Evolutionary conservation across 2,888 invertebrate genomes (phyloP).

Genomic region (Seira musarum): DNA sequence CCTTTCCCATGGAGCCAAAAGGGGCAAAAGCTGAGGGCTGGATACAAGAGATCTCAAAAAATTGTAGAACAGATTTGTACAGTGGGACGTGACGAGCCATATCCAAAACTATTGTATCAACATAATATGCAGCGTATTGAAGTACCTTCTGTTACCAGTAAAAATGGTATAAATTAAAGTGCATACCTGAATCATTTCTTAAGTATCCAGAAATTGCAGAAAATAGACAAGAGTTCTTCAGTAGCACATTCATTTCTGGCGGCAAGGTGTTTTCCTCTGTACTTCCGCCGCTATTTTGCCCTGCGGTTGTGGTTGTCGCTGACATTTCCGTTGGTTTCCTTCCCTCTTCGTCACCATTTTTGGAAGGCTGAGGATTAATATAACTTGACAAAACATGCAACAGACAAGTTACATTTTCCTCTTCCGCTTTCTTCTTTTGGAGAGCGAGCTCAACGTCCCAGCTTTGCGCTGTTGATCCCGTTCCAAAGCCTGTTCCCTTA

Average conservation of each 20-base stretch:
- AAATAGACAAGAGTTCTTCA: constrained; percentile 87
- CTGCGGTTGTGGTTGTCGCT: constrained; percentile 12
- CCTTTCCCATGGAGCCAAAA: constrained; percentile 77
- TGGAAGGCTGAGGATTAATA: constrained; percentile 79
- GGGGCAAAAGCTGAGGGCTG: constrained; percentile 76
- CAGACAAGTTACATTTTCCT: constrained; percentile 92
- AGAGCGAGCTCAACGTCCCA: constrained; percentile 98
- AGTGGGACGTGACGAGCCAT: constrained; percentile 97
- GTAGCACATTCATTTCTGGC: constrained; percentile 81
- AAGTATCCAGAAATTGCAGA: constrained; percentile 92
- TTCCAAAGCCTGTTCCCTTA: constrained; percentile 97
- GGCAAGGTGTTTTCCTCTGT: constrained; percentile 75
- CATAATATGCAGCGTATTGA: not conserved
- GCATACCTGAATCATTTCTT: constrained; percentile 88
- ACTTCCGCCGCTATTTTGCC: constrained; percentile 4
- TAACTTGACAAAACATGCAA: constrained; percentile 89
- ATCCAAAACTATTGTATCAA: constrained; percentile 81
- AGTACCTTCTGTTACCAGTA: too few species aligned
- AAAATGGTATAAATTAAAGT: not conserved
- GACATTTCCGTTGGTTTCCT: constrained; percentile 34
- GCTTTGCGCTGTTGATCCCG: constrained; percentile 94
- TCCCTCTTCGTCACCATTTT: constrained; percentile 17
- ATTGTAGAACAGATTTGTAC: constrained; percentile 87
- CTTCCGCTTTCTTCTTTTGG: constrained; percentile 89
- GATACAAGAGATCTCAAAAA: constrained; percentile 84